Conservation (phyloP, 2,113 vertebrate genomes). For the Tiliqua scincoides region DNA sequence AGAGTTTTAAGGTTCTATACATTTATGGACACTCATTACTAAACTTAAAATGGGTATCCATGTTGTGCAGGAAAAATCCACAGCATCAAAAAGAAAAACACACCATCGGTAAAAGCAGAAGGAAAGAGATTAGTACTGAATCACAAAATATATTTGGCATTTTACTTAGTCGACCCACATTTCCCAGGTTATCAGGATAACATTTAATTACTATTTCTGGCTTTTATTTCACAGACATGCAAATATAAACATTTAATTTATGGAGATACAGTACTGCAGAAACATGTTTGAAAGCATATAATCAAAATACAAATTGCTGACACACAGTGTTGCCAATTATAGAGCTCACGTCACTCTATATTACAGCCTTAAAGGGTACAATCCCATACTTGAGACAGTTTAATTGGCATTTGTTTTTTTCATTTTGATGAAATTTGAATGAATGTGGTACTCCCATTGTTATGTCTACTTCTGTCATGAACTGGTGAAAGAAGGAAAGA, state of each 20-base stretch:
- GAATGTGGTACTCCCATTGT: background rate
- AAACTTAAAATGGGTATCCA: background rate
- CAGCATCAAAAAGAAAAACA: background rate
- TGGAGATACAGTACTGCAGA: background rate
- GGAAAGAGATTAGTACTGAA: background rate
- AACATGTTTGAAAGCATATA: conserved; percentile 21
- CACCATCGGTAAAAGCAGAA: background rate
- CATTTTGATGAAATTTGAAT: background rate
- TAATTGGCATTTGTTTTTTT: background rate
- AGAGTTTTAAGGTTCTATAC: background rate
- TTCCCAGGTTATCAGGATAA: background rate
- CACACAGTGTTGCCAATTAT: conserved; percentile 24
- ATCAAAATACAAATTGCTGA: background rate
- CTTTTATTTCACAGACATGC: background rate
- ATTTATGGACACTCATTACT: background rate
- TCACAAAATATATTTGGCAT: background rate
- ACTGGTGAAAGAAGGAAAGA: background rate
- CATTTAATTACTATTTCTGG: background rate
- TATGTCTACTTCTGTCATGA: background rate
- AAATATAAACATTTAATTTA: background rate
- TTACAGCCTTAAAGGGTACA: background rate
- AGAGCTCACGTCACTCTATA: conserved; percentile 5
- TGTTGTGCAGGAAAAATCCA: background rate
- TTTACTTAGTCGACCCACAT: background rate
- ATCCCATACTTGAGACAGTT: conserved; percentile 1